phyloP scores from a whole-genome alignment of 2,888 invertebrate genomes.

The Leucania comma region DNA sequence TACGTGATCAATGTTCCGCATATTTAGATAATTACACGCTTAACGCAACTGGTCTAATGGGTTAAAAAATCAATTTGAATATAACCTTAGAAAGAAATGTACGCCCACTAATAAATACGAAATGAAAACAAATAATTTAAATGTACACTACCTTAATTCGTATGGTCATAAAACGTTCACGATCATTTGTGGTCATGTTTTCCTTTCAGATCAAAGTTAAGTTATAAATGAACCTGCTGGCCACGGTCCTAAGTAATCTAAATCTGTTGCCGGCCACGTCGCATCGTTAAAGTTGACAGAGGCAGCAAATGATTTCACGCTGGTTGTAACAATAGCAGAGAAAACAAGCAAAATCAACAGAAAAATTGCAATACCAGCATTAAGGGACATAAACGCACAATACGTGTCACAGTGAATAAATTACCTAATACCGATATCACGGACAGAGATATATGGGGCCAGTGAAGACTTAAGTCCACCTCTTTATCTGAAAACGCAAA shows the following conservation, averaged over 20 bases:
- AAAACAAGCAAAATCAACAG: constrained; percentile 75
- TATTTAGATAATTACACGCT: constrained; percentile 57
- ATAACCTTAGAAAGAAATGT: constrained; percentile 53
- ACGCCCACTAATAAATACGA: constrained; percentile 45
- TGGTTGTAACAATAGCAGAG: constrained; percentile 72
- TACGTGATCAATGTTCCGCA: constrained; percentile 63
- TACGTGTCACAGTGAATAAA: constrained; percentile 84
- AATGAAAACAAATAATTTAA: constrained; percentile 43
- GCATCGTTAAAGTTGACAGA: constrained; percentile 76
- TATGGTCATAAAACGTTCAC: constrained; percentile 29
- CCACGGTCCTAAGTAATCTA: constrained; percentile 59
- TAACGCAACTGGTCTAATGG: constrained; percentile 35
- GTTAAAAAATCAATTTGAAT: constrained; percentile 48
- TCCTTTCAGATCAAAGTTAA: constrained; percentile 25
- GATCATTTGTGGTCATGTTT: constrained; percentile 22
- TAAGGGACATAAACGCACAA: constrained; percentile 76
- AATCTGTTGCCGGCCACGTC: constrained; percentile 66
- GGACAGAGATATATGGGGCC: constrained; percentile 80
- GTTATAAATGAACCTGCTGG: constrained; percentile 47
- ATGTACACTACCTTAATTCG: constrained; percentile 17
- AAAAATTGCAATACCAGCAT: constrained; percentile 76
- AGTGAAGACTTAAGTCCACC: constrained; percentile 71
- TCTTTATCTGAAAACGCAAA: constrained; percentile 75
- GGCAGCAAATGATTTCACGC: constrained; percentile 74
- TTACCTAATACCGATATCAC: constrained; percentile 78